phyloP scores from a whole-genome alignment of 2,113 vertebrate genomes.

The Oxygymnocypris stewartii region DNA sequence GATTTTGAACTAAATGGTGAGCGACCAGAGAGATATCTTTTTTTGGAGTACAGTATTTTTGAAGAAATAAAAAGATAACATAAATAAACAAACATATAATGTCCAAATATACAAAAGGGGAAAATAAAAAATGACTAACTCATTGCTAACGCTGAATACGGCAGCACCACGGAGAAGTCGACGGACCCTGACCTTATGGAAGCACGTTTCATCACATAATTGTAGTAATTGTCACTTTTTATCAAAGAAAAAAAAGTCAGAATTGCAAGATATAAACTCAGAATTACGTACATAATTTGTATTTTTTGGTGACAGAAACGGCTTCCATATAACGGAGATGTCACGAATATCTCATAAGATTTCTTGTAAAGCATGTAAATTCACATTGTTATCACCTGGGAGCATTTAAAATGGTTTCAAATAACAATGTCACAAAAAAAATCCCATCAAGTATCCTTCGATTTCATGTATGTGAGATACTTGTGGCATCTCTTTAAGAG shows the following conservation, averaged over 20 bases:
- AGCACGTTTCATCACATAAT: background rate
- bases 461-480: background rate
- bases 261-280: too few relatives aligned
- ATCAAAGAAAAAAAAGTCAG: too few relatives aligned
- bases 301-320: background rate
- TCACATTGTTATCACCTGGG: background rate
- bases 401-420: background rate
- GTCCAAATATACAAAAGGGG: conserved; percentile 88
- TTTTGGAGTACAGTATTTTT: conserved; percentile 73
- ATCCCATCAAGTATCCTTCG: background rate
- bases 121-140: conserved; percentile 68
- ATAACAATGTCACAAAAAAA: background rate
- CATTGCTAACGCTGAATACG: conserved; percentile 61
- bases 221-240: background rate
- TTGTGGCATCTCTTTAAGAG: conserved; percentile 19
- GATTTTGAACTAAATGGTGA: conserved; percentile 65
- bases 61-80: conserved; percentile 67
- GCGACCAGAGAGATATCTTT: conserved; percentile 69
- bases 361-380: background rate
- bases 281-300: too few relatives aligned
- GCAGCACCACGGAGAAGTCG: conserved; percentile 77
- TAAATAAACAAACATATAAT: conserved; percentile 78
- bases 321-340: conserved; percentile 31
- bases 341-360: background rate
- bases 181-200: conserved; percentile 60